phyloP scores from a whole-genome alignment of 2,888 invertebrate species.

The Drosophila anomalata region DNA sequence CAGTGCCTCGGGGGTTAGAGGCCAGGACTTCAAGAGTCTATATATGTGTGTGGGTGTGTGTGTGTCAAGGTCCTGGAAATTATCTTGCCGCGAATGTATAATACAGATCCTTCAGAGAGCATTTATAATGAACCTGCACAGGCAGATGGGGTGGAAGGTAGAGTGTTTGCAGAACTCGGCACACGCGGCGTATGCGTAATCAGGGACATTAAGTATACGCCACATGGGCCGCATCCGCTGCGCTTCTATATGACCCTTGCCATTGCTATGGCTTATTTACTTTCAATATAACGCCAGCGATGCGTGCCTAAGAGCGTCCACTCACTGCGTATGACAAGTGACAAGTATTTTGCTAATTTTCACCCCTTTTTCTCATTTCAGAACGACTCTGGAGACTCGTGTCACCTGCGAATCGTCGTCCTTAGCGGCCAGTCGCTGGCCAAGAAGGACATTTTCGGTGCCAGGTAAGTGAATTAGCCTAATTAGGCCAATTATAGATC shows the following conservation, averaged over 20 bases:
- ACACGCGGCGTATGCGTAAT: conserved; percentile 68
- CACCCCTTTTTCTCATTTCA: conserved; percentile 82
- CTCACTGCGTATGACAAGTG: conserved; percentile 32
- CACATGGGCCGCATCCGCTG: conserved; percentile 14
- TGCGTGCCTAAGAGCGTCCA: conserved; percentile 51
- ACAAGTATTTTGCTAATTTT: conserved; percentile 34
- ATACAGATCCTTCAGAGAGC: conserved; percentile 35
- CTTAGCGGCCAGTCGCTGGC: conserved; percentile 95
- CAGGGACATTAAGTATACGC: conserved; percentile 62
- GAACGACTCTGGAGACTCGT: conserved; percentile 90
- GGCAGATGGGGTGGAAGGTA: not conserved
- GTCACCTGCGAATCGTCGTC: conserved; percentile 92
- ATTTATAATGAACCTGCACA: conserved; percentile 6
- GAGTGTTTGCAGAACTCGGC: conserved; percentile 3
- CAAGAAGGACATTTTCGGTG: conserved; percentile 99
- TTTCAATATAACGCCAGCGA: conserved; percentile 33
- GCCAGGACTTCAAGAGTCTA: not conserved
- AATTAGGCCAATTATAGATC: not conserved
- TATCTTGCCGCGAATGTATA: conserved; percentile 41
- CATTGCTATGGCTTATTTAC: conserved; percentile 45
- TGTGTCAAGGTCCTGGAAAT: conserved; percentile 42
- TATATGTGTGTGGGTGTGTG: not conserved
- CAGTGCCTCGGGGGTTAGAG: not conserved
- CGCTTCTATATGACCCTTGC: not conserved
- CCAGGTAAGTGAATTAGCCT: conserved; percentile 87